Base-by-base conservation (phyloP, 2,888 invertebrate species). In the Neoascia interrupta region DNA sequence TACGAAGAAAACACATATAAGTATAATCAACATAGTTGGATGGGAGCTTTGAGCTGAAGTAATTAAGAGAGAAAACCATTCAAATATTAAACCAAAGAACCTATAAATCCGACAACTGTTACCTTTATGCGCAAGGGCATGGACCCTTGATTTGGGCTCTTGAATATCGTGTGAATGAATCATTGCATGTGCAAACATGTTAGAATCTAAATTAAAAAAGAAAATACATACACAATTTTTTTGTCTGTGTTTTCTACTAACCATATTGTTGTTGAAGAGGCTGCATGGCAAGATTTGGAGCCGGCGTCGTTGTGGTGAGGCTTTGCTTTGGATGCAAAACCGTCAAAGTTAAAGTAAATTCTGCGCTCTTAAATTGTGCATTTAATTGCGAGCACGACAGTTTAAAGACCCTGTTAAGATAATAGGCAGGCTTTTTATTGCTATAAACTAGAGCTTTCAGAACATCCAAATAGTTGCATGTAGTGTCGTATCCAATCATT, bases 371-470 rank as follows among this genome's bases (percentile, higher is more conserved):
- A 89, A 97, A 97, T 51, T 97, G 91, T 2, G 97, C 97, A 89
- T 95, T 96, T 74, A 97, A 91, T 88, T 97, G 97, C 0, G 97
- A 96, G 90, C 99, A 99, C 75, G 96, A 95, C 49, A 99, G 91
- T 86, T 97, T 97, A 91, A 99, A 99, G 18, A 96, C 97, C 81
- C 98, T 93, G 90, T 97, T 97, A 82, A 98, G 90, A 88, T 97
- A 97, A 88, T 97, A 97, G 6, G 97, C 97, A 2, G 98, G 98
- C 87, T 98, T 97, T 85, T 95, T 95, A 90, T 99, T 98, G 87
- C 96, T 96, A 90, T 99, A 99, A 83, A 95, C 94, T 81, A 97
- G 81, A 8, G 88, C 86, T 23, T 85, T 85, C 3, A 89, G 54
- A 0, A 89, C 87, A 66, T 86, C 87, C 11, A 88, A 81, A 82